Base-by-base conservation (phyloP, 2,797 vertebrate species). In the Ctenosaura bakeri region DNA sequence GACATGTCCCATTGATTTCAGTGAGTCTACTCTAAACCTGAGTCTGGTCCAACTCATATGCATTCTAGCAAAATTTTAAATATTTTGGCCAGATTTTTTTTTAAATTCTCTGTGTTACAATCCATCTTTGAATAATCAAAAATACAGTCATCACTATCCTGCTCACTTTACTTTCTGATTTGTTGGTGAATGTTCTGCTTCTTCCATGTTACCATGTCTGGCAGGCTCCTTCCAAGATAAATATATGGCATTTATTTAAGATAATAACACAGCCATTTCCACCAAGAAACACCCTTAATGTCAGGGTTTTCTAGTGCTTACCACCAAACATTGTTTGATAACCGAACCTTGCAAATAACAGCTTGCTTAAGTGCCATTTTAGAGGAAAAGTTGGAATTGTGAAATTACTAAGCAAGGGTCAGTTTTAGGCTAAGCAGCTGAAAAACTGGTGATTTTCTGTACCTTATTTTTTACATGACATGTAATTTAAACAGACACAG, bases 331-430 rank as follows among this genome's bases (percentile, higher is more conserved):
- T 90, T 92, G 88, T 74, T 89, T 76, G 85, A 92, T 94, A 95
- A 94, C 71, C 69, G 88, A 95, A 91, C 85, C 79, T 94, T 66
- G 85, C 95, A 95, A 95, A 95, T 94, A 94, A 93, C 54, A 92
- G 88, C 76, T 89, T 90, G 92, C 93, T 95, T 95, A 94, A 95
- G 50, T 16, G 1, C 78, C 95, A 90, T 38, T 89, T 69, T 42
- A 77, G 78, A 26, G 71, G 85, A n/a, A 73, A 73, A 79, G 73
- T 73, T 92, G 87, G 77, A 91, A 95, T 93, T 93, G 88, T 46
- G 93, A 92, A 95, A 94, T 94, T 93, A 87, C 91, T 86, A 87
- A 79, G 81, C 89, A 62, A 50, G 71, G 16, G 64, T 83, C 93
- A 86, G 52, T 85, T 92, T 89, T 92, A 89, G 74, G 80, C 59